Evolutionary conservation across 2,113 vertebrate genomes (phyloP).

Genomic region (Callospermophilus lateralis): DNA sequence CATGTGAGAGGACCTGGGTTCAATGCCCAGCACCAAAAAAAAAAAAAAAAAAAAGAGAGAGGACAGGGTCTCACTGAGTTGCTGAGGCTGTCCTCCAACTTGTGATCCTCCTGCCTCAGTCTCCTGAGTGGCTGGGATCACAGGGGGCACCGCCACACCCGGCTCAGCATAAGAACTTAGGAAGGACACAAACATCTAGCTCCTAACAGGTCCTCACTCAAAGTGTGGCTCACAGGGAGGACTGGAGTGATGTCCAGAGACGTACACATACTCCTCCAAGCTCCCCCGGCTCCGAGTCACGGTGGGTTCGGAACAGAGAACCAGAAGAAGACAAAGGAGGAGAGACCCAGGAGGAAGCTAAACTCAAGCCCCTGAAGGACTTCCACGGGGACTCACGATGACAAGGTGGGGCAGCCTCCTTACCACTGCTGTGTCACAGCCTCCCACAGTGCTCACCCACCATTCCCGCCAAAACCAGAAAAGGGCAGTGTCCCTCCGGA

Average conservation of each 20-base stretch:
- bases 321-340: neutral
- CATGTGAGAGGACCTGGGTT: too few species aligned
- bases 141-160: too few species aligned
- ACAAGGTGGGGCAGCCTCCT: accelerated
- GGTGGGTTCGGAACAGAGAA: neutral
- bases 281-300: neutral
- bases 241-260: neutral
- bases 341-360: too few species aligned
- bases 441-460: too few species aligned
- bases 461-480: too few species aligned
- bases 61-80: too few species aligned
- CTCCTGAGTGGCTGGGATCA: too few species aligned
- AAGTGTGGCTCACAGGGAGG: neutral
- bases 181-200: neutral
- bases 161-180: neutral
- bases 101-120: too few species aligned
- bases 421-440: accelerated
- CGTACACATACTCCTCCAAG: neutral
- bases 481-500: neutral
- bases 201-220: neutral
- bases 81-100: too few species aligned
- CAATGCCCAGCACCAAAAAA: too few species aligned
- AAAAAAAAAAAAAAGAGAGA: too few species aligned
- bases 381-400: neutral
- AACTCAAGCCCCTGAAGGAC: neutral